phyloP scores from a whole-genome alignment of 2,113 vertebrate species.

The Willisornis vidua region DNA sequence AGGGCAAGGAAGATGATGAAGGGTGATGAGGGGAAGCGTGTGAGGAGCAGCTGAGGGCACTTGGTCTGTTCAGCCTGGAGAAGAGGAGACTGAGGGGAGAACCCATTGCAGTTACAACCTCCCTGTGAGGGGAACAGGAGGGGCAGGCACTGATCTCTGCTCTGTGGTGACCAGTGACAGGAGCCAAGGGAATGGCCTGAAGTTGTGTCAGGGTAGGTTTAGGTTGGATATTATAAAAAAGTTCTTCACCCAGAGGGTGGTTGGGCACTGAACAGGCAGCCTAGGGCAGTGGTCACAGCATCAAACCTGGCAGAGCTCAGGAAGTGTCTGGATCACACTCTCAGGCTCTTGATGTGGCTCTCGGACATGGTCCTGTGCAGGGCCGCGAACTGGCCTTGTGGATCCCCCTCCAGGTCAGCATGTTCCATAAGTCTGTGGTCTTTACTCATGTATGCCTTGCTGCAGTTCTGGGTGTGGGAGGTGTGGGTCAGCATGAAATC shows the following conservation, averaged over 20 bases:
- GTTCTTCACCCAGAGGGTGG: not conserved
- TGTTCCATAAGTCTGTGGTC: not conserved
- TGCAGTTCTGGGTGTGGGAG: not conserved
- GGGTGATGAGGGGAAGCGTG: not conserved
- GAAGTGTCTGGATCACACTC: not conserved
- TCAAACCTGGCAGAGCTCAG: not conserved
- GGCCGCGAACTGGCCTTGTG: not conserved
- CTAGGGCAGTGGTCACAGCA: not conserved
- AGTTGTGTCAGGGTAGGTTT: not conserved
- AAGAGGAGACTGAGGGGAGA: not conserved
- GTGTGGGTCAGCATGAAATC: not conserved
- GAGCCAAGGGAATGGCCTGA: not conserved
- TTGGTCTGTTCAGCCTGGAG: not conserved
- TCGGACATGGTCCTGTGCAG: not conserved
- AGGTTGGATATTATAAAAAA: not conserved
- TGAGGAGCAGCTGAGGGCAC: not conserved
- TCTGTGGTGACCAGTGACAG: not conserved
- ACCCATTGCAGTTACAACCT: not conserved
- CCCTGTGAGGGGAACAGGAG: not conserved
- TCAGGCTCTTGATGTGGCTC: not conserved
- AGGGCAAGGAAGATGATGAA: not conserved
- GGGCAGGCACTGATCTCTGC: not conserved
- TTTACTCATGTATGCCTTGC: not conserved
- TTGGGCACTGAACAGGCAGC: not conserved
- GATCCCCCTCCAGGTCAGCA: not conserved